A percentile compares a stretch with the other conserved stretches of the same genome.
These are phyloP conservation scores for Lytechinus variegatus DNA, from an alignment of 35 echinoderm and acorn worm genomes.

Conservation along the genomic window DNA sequence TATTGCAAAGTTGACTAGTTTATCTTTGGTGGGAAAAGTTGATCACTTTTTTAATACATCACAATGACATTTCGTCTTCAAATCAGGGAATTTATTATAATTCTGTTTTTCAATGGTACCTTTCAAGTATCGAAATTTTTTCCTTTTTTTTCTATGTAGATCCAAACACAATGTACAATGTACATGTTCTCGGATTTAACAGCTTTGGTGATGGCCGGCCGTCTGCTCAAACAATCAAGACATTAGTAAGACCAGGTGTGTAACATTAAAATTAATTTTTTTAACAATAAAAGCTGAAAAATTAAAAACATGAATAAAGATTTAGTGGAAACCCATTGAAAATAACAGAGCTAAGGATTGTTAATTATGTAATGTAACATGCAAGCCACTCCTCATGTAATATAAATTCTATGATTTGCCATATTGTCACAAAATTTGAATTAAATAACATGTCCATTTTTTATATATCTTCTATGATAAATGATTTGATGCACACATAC, in stretches of 20 bases:
- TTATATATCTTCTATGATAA: no score
- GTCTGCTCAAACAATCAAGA: slow-evolving; percentile 31
- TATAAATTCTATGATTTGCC: no score
- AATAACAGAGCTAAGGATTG: no score
- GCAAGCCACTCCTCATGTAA: no score
- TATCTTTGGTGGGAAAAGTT: neutral
- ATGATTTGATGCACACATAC: no score
- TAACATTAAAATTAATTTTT: neutral
- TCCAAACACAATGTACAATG: slow-evolving; percentile 33
- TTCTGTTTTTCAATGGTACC: no score
- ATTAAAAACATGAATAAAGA: no score
- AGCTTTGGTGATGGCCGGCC: slow-evolving; percentile 18
- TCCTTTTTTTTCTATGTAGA: neutral
- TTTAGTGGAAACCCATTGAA: no score
- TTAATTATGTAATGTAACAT: no score
- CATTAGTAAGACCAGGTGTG: slow-evolving; percentile 25
- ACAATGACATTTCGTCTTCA: neutral
- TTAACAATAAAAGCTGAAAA: neutral
- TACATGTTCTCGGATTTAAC: slow-evolving; percentile 30
- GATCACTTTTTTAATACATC: neutral
- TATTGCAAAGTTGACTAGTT: neutral
- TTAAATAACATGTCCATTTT: no score
- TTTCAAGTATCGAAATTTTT: neutral
- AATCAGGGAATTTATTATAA: no score
- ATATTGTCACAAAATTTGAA: no score